Evolutionary conservation across 2,888 invertebrate species (phyloP), one percentile per base, ranked within the genome.

Genomic region (Muscina levida): DNA sequence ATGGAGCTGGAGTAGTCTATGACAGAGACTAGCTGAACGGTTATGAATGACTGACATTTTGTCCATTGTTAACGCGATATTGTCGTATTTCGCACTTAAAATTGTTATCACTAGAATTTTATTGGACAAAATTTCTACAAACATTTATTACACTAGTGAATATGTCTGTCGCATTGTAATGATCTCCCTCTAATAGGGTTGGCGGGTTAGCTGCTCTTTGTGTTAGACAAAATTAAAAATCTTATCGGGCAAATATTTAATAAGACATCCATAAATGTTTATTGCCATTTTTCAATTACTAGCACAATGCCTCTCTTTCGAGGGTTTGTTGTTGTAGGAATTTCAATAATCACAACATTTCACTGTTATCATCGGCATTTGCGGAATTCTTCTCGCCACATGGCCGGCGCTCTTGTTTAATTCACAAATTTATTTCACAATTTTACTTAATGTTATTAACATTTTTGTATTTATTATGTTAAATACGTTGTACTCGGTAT

Each of bases 221-320:
- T n/a, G n/a, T n/a, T n/a, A n/a, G n/a, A n/a, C n/a, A n/a, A n/a
- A n/a, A n/a, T 53, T 51, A 51, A 68, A 39, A 53, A 51, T 39
- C 39, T 51, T 53, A 51, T 31, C 51, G 1, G 37, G 22, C 31
- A 67, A 37, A 39, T 67, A 19, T 67, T 39, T 31, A 53, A 68
- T 68, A 68, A 19, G 8, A 13, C 53, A 68, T 68, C 67, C n/a
- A 53, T 53, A 68, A 68, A 53, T 19, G 48, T 51, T 67, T 48
- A 67, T 37, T 51, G 17, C 67, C 17, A 56, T n/a, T 26, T 31
- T 3, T 31, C 31, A 31, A 31, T 31, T 31, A 31, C 31, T 5
- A 31, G 31, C 8, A n/a, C n/a, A n/a, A n/a, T n/a, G n/a, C n/a
- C n/a, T n/a, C n/a, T n/a, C n/a, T n/a, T n/a, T n/a, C n/a, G n/a